Percentiles rank a stretch among this genome's conserved stretches.
Conservation (phyloP, 2,113 vertebrate species). For the Mus musculus region DNA sequence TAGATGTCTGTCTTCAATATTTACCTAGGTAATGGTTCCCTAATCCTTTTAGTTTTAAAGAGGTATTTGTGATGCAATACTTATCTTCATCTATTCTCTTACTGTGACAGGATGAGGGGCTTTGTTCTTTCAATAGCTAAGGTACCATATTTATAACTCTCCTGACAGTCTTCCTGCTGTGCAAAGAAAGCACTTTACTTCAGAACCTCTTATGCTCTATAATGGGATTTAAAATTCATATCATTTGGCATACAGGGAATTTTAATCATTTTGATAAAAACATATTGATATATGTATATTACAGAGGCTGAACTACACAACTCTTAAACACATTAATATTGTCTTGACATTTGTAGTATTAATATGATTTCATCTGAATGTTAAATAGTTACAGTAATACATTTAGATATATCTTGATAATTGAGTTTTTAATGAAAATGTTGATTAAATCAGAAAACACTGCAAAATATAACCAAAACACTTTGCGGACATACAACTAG, state of each 20-base stretch:
- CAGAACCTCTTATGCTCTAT: background rate
- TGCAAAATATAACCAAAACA: background rate
- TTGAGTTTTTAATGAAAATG: slow-evolving; percentile 49
- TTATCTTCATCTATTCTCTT: background rate
- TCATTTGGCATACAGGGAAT: background rate
- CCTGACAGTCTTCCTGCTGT: background rate
- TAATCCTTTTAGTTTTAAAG: slow-evolving; percentile 36
- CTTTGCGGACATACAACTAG: background rate
- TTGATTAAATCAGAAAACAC: slow-evolving; percentile 23
- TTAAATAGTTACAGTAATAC: background rate
- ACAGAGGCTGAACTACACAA: background rate
- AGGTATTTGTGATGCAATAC: background rate
- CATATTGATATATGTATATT: background rate
- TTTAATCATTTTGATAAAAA: slow-evolving; percentile 30
- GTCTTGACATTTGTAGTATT: slow-evolving; percentile 27
- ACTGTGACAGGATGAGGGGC: background rate
- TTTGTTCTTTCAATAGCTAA: background rate
- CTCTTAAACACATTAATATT: background rate
- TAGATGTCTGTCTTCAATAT: background rate
- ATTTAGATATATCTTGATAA: background rate
- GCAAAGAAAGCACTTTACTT: background rate
- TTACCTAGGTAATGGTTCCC: background rate
- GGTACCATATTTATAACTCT: background rate
- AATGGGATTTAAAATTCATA: background rate
- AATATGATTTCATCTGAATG: slow-evolving; percentile 19